These are phyloP conservation scores for Dreissena rostriformis DNA, from an alignment of 1,140 invertebrate genomes.

Conservation along the genomic window DNA sequence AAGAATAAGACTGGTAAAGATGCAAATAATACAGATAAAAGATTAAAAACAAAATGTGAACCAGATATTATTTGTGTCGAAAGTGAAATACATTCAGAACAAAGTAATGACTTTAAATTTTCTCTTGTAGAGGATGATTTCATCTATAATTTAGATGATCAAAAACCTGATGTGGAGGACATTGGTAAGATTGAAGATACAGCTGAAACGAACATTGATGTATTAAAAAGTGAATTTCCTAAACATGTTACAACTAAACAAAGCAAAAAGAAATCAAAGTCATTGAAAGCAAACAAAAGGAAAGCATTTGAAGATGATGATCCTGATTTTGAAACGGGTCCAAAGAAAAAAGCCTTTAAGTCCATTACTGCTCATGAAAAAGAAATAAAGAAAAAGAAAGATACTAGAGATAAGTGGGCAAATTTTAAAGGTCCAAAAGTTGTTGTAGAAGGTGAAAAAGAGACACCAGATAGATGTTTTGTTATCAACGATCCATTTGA, in stretches of 20 bases:
- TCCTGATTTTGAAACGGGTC: slow-evolving; percentile 42
- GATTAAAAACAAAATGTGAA: not conserved
- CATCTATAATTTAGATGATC: slow-evolving; percentile 19
- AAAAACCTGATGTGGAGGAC: slow-evolving; percentile 25
- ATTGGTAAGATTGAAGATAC: slow-evolving; percentile 38
- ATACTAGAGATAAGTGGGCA: slow-evolving; percentile 50
- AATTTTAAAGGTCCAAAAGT: slow-evolving; percentile 82
- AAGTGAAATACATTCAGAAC: slow-evolving; percentile 2
- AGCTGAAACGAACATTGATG: slow-evolving; percentile 21
- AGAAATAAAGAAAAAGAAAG: slow-evolving; percentile 52
- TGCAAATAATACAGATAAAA: not conserved
- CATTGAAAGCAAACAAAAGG: slow-evolving; percentile 15
- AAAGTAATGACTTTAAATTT: slow-evolving; percentile 14
- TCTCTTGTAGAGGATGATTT: slow-evolving; percentile 31
- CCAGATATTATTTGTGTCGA: not conserved
- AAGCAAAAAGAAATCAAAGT: slow-evolving; percentile 28
- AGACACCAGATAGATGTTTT: slow-evolving; percentile 86
- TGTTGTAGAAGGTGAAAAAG: slow-evolving; percentile 87
- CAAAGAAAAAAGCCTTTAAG: slow-evolving; percentile 57
- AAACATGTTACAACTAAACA: slow-evolving; percentile 21
- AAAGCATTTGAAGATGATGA: slow-evolving; percentile 45
- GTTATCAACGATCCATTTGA: slow-evolving; percentile 86
- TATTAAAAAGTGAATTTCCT: slow-evolving; percentile 6
- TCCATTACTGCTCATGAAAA: slow-evolving; percentile 57
- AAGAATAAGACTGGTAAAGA: slow-evolving; percentile 27